These are phyloP conservation scores for Vanessa atalanta DNA, from an alignment of 1,140 invertebrate genomes.

Conservation along the genomic window DNA sequence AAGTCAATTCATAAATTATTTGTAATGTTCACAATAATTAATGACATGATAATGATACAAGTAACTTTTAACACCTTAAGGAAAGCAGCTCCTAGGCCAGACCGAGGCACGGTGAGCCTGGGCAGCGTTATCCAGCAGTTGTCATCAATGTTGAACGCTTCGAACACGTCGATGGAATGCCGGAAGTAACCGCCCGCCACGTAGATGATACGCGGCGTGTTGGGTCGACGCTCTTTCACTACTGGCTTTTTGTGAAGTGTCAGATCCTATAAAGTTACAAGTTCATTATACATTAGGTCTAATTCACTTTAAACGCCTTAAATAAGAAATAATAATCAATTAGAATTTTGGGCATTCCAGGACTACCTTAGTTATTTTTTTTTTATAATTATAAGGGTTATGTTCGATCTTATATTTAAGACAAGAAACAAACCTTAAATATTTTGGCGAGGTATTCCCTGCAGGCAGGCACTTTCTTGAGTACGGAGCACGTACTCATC, in stretches of 20 bases:
- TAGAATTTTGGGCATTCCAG: too few relatives aligned
- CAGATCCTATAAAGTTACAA: constrained; percentile 82
- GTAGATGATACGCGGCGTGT: constrained; percentile 92
- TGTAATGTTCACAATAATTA: too few relatives aligned
- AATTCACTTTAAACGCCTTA: too few relatives aligned
- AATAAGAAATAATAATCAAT: too few relatives aligned
- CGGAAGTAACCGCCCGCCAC: constrained; percentile 93
- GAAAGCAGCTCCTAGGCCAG: constrained; percentile 93
- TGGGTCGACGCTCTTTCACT: constrained; percentile 91
- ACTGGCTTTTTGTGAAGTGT: constrained; percentile 90
- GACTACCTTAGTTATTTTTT: too few relatives aligned
- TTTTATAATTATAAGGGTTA: background rate
- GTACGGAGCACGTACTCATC: constrained; percentile 93
- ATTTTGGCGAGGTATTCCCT: constrained; percentile 94
- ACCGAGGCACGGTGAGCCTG: constrained; percentile 90
- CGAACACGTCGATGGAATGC: constrained; percentile 91
- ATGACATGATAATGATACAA: too few relatives aligned
- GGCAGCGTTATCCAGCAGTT: constrained; percentile 90
- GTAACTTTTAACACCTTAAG: constrained; percentile 82
- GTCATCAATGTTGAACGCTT: constrained; percentile 93
- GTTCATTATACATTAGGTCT: too few relatives aligned
- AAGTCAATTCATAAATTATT: too few relatives aligned
- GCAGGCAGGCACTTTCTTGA: constrained; percentile 94
- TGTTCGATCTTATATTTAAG: background rate
- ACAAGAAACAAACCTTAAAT: constrained; percentile 84